Evolutionary conservation across 2,113 vertebrate genomes (phyloP).

Genomic region (Tricholaema leucomelas): DNA sequence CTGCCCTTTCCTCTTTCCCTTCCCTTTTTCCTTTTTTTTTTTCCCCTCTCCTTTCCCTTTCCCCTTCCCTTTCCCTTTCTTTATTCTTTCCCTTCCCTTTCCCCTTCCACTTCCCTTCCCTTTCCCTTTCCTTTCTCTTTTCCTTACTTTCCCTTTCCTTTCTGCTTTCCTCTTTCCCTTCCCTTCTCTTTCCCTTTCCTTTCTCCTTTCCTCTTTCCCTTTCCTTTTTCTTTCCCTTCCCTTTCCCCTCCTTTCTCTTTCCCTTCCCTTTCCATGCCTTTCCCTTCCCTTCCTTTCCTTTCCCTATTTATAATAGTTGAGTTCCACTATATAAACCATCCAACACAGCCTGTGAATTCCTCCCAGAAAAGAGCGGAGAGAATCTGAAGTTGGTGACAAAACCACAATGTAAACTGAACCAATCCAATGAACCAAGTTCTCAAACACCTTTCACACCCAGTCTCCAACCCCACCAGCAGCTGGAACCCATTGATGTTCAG

Average conservation of each 20-base stretch:
- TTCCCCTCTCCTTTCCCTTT: not conserved
- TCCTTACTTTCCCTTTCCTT: no score
- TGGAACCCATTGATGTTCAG: conserved; percentile 14
- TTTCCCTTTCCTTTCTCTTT: no score
- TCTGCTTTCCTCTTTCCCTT: no score
- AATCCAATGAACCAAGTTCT: not conserved
- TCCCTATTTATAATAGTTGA: not conserved
- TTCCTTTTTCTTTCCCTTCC: no score
- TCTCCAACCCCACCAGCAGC: not conserved
- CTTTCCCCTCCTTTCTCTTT: no score
- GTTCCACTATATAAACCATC: not conserved
- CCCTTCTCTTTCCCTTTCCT: no score
- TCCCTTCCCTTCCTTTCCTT: not conserved
- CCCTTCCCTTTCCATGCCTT: no score
- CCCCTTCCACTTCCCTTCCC: no score
- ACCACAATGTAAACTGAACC: not conserved
- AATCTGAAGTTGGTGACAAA: not conserved
- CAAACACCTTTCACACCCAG: not conserved
- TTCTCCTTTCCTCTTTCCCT: no score
- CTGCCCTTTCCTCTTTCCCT: no score
- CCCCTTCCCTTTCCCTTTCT: no score
- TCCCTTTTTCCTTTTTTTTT: not conserved
- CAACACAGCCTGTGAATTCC: not conserved
- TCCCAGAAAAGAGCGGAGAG: not conserved
- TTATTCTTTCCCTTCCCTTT: no score